A percentile compares a stretch with the other conserved stretches of the same genome.
Evolutionary conservation across 1,140 invertebrate genomes (phyloP).

Genomic region (Sycophaga agraensis): DNA sequence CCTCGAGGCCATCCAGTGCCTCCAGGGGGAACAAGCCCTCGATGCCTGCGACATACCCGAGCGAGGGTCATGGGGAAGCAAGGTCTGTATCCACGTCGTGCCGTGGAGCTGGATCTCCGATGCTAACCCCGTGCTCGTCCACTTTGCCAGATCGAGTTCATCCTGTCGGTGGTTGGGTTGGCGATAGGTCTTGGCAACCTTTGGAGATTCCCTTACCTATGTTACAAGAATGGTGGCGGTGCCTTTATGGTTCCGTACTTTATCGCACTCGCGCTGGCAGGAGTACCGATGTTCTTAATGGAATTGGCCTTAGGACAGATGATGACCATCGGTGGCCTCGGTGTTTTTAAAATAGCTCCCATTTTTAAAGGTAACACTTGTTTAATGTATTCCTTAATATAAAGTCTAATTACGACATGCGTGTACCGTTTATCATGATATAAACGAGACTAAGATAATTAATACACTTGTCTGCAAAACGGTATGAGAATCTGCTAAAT

Average conservation of each 20-base stretch:
- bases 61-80: slow-evolving; percentile 47
- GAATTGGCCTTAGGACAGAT: slow-evolving; percentile 91
- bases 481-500: no score
- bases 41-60: slow-evolving; percentile 36
- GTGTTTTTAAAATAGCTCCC: slow-evolving; percentile 95
- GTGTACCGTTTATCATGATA: no score
- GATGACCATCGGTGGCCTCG: slow-evolving; percentile 87
- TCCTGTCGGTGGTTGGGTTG: slow-evolving; percentile 51
- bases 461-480: no score
- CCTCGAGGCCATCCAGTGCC: slow-evolving; percentile 39
- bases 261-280: slow-evolving; percentile 87
- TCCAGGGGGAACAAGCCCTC: slow-evolving; percentile 28
- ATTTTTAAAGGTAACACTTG: slow-evolving; percentile 83
- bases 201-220: slow-evolving; percentile 66
- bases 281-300: slow-evolving; percentile 92
- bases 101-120: no score
- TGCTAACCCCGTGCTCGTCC: no score
- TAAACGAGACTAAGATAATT: no score
- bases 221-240: slow-evolving; percentile 65
- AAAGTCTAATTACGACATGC: no score
- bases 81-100: slow-evolving; percentile 32
- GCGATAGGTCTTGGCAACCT: slow-evolving; percentile 64
- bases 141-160: slow-evolving; percentile 42
- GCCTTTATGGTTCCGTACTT: slow-evolving; percentile 94
- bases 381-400: no score